Evolutionary conservation across 2,888 invertebrate genomes (phyloP).

Genomic region (Epistrophe eligans): DNA sequence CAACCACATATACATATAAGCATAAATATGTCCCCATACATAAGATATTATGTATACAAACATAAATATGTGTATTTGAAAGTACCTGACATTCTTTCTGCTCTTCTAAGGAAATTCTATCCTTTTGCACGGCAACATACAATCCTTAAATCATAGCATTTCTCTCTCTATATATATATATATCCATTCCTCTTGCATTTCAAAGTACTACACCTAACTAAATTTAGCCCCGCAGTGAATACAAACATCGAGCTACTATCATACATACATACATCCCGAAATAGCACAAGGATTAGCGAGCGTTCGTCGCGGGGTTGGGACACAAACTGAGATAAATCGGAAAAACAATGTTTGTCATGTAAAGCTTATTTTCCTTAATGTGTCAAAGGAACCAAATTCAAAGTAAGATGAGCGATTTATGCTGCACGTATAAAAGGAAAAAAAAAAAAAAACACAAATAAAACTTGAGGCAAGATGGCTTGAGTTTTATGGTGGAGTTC

Average conservation of each 20-base stretch:
- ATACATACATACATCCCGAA: conserved; percentile 28
- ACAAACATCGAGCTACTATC: conserved; percentile 25
- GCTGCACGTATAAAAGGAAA: conserved; percentile 64
- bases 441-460: conserved; percentile 4
- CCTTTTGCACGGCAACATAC: not conserved
- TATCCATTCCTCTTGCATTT: not conserved
- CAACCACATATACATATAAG: conserved; percentile 13
- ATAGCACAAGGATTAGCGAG: conserved; percentile 10
- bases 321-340: conserved; percentile 72
- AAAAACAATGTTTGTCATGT: conserved; percentile 74
- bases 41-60: not conserved
- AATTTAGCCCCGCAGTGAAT: conserved; percentile 32
- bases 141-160: conserved; percentile 26
- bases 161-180: not conserved
- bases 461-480: not conserved
- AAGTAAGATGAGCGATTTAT: conserved; percentile 73
- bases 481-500: not conserved
- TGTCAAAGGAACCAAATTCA: conserved; percentile 75
- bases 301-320: not conserved
- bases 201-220: conserved; percentile 36
- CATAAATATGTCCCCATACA: conserved; percentile 1
- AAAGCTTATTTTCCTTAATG: conserved; percentile 75
- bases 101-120: conserved; percentile 5
- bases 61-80: not conserved
- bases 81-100: conserved; percentile 21